Percentiles rank a stretch among this genome's conserved stretches.
phyloP scores from a whole-genome alignment of 2,113 vertebrate genomes.

The Pteropus alecto region DNA sequence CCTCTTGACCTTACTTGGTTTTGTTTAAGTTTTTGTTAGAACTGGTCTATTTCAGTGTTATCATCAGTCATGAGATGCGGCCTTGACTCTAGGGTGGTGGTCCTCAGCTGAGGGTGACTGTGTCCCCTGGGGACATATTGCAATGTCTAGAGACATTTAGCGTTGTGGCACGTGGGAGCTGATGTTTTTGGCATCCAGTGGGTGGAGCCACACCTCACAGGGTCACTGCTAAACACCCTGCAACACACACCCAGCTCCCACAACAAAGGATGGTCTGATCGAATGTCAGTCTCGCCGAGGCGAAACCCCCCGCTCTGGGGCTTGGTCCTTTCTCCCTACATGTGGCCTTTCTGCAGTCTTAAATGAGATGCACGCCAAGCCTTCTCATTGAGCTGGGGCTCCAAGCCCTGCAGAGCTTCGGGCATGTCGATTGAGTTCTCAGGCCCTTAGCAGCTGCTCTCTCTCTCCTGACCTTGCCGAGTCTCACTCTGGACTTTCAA shows the following conservation, averaged over 20 bases:
- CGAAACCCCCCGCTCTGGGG: background rate
- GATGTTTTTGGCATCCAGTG: background rate
- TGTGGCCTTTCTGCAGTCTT: background rate
- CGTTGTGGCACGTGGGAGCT: background rate
- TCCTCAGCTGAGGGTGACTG: background rate
- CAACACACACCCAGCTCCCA: background rate
- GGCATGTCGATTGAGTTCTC: background rate
- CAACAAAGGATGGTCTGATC: background rate
- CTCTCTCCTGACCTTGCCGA: background rate
- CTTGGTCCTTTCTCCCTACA: background rate
- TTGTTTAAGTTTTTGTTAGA: background rate
- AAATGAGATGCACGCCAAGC: background rate
- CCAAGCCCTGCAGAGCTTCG: background rate
- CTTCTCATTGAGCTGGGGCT: background rate
- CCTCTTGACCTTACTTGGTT: background rate
- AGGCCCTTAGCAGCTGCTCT: background rate
- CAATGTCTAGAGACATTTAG: background rate
- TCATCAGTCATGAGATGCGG: background rate
- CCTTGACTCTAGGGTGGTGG: background rate
- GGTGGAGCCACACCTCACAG: background rate
- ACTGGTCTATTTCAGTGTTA: background rate
- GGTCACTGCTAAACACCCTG: background rate
- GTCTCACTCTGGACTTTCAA: background rate
- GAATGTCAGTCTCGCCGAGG: background rate
- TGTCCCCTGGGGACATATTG: background rate